Evolutionary conservation across 2,113 vertebrate genomes (phyloP), one percentile per base, ranked within the genome.

Genomic region (Dryoscopus gambensis): DNA sequence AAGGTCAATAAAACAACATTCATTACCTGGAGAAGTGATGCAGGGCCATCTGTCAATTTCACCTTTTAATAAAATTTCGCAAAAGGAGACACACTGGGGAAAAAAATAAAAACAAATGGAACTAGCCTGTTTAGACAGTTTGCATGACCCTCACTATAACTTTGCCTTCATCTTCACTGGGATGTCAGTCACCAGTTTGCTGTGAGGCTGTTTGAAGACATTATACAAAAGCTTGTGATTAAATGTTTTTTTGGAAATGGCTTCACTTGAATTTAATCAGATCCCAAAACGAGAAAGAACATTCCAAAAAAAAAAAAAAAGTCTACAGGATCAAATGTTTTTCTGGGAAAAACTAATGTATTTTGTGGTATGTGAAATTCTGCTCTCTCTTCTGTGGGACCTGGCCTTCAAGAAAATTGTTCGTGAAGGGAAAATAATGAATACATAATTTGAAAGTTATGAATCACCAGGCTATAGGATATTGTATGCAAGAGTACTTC

Each of bases 1-100:
- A 93, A 92, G 91, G 86, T 94, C 96, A 90, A 69, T 94, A 85
- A 94, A 92, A 35, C 62, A 92, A 42, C 40, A 88, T 94, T 90
- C 2, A 8, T 94, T 94, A 94, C 68, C 57, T 93, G 81, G 21
- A 84, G 57, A 91, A 92, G 50, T 73, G 46, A 91, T 52, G 39
- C 70, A 76, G 60, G 63, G 44, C 60, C 53, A 96, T 96, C 90
- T 89, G 69, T 95, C 93, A 92, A 75, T 35, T 85, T 79, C 81
- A 93, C 17, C 70, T 76, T 90, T 96, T 96, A 96, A 94, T 90
- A 87, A 64, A 75, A 94, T 90, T 92, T 89, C 40, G 53, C 74
- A 44, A 74, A 85, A 71, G 55, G 52, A 84, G 53, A 73, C 6
- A 55, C 15, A 74, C 25, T 28, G 20, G 1, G 21, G 13, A 11